Base-by-base conservation (phyloP, 64 coral and sea anemone species). In the Dendronephthya gigantea region DNA sequence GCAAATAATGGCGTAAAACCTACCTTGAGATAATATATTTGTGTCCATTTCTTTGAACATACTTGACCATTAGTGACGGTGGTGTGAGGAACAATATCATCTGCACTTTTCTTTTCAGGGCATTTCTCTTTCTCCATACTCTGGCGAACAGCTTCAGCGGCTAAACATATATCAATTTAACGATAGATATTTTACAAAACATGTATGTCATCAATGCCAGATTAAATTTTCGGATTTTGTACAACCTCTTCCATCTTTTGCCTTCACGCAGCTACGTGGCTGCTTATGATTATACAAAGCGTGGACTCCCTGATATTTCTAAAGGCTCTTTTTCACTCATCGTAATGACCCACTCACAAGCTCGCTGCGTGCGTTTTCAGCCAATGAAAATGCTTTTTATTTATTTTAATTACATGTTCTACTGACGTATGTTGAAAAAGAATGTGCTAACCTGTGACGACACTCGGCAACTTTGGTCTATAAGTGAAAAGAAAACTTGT, bases 1-100 rank as follows among this genome's bases (percentile, higher is more conserved):
- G n/a, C n/a, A n/a, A n/a, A n/a, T n/a, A n/a, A 11, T 45, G 4
- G 41, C 11, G 41, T 45, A 45, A 45, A n/a, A 49, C 82, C 4
- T 37, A 98, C 95, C 89, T 98, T 98, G 3, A 98, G 87, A 81
- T 98, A 98, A 86, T 98, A 90, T 83, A 98, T 90, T 62, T 98
- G 95, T 33, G 95, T 93, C 95, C 95, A 98, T 56, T 98, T 98
- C 58, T 82, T 93, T 45, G 95, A 98, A 82, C 95, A 98, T 36
- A 93, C 91, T 39, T 95, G 93, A 48, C 93, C 93, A 50, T 90
- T 89, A 75, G 93, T 85, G 23, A 98, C 91, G 11, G 89, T 84
- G 30, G 87, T 91, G 40, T 91, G 87, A 38, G 95, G 95, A 10
- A 65, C 87, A 9, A 86, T 59, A 15, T 85, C 47, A 51, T 97